These are phyloP conservation scores for Julus scandinavius DNA, from an alignment of 2,888 invertebrate genomes.

Conservation along the genomic window DNA sequence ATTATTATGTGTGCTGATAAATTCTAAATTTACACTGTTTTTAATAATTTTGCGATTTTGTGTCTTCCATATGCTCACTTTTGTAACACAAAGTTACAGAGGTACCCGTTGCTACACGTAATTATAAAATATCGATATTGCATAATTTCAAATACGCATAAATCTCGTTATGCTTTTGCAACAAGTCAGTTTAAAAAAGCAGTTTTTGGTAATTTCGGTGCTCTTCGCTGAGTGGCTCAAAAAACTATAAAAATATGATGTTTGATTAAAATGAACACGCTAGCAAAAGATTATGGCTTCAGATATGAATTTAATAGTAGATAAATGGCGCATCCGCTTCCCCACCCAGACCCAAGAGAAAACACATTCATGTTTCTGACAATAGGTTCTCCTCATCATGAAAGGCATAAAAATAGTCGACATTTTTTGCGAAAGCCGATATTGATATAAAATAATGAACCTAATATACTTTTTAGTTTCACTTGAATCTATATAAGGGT, in stretches of 20 bases:
- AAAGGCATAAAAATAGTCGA: not conserved
- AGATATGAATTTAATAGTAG: not conserved
- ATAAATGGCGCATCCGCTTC: not conserved
- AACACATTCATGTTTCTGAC: not conserved
- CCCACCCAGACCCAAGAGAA: slow-evolving; percentile 27
- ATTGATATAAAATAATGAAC: not conserved
- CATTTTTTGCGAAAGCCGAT: not conserved
- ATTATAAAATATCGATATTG: not conserved
- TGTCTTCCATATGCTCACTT: too few species aligned
- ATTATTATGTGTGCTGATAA: too few species aligned
- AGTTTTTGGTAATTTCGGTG: not conserved
- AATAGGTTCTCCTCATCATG: not conserved
- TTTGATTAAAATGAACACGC: slow-evolving; percentile 7
- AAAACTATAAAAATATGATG: not conserved
- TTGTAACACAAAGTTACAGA: too few species aligned
- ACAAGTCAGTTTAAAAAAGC: not conserved
- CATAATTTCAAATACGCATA: not conserved
- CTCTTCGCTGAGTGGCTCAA: not conserved
- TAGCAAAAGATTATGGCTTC: slow-evolving; percentile 14
- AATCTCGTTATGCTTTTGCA: not conserved
- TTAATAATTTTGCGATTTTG: too few species aligned
- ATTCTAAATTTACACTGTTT: too few species aligned
- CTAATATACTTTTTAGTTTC: not conserved
- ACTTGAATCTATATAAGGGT: not conserved
- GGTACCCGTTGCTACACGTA: too few species aligned